Evolutionary conservation across 2,888 invertebrate species (phyloP).

Genomic region (Scaptomyza reducta): DNA sequence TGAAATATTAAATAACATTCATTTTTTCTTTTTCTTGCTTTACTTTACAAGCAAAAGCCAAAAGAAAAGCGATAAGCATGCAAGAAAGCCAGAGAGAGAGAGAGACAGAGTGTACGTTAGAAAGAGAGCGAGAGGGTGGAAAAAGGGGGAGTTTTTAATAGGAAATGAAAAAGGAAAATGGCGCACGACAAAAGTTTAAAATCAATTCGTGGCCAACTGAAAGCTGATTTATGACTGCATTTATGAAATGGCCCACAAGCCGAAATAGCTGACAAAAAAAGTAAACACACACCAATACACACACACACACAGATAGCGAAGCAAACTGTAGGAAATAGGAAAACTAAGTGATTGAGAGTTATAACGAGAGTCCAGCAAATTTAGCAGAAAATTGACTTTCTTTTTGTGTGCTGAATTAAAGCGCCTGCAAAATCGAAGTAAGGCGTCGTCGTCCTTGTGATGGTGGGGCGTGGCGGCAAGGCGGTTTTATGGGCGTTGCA

Average conservation of each 20-base stretch:
- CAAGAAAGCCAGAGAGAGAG: not conserved
- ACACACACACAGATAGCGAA: conserved; percentile 6
- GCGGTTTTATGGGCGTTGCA: conserved; percentile 37
- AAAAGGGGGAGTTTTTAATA: conserved; percentile 7
- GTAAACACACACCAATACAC: conserved; percentile 32
- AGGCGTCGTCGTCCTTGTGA: not conserved
- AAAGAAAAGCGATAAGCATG: conserved; percentile 71
- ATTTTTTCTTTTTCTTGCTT: conserved; percentile 8
- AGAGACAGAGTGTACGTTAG: not conserved
- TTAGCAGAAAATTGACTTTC: conserved; percentile 83
- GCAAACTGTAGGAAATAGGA: conserved; percentile 74
- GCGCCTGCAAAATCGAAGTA: conserved; percentile 39
- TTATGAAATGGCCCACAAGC: conserved; percentile 69
- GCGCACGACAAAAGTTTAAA: conserved; percentile 73
- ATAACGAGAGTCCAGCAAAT: conserved; percentile 81
- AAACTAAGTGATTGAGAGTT: conserved; percentile 83
- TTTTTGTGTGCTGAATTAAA: conserved; percentile 71
- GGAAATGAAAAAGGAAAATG: conserved; percentile 70
- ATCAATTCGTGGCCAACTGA: conserved; percentile 79
- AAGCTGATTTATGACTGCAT: conserved; percentile 80
- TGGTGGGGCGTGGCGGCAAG: conserved; percentile 3
- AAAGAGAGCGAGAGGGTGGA: not conserved
- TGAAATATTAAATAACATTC: conserved; percentile 73
- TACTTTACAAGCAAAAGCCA: conserved; percentile 59
- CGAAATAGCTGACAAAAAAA: conserved; percentile 42